Percentiles rank a stretch among this genome's conserved stretches.
phyloP scores from a whole-genome alignment of 2,113 vertebrate genomes.

The Hippocampus abdominalis region DNA sequence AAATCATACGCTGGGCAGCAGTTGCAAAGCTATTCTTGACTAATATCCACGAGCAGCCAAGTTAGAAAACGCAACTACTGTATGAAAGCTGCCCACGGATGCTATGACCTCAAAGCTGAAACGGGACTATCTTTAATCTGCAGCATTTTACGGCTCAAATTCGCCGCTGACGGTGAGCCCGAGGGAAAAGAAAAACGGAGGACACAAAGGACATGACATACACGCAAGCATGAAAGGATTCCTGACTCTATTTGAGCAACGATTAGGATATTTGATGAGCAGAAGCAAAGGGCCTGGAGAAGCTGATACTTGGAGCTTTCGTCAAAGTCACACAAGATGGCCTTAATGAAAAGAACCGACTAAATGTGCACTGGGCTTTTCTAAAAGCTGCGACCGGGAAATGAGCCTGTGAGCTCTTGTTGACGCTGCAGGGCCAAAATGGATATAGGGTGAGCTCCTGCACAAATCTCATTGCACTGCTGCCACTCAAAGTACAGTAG shows the following conservation, averaged over 20 bases:
- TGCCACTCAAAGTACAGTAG: not conserved
- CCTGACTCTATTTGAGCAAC: not conserved
- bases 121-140: not conserved
- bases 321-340: slow-evolving; percentile 1
- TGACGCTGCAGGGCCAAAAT: not conserved
- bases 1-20: slow-evolving; percentile 1
- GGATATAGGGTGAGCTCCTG: slow-evolving; percentile 6
- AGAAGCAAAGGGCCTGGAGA: not conserved
- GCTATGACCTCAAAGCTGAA: not conserved
- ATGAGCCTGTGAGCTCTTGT: slow-evolving; percentile 19
- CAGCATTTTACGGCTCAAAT: not conserved
- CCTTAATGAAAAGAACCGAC: slow-evolving; percentile 12
- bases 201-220: not conserved
- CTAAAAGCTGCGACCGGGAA: slow-evolving; percentile 13
- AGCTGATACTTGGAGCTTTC: slow-evolving; percentile 1
- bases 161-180: not conserved
- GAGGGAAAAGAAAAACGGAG: not conserved
- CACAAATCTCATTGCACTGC: slow-evolving; percentile 1
- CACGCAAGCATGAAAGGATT: not conserved
- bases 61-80: not conserved
- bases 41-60: too few relatives aligned
- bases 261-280: not conserved
- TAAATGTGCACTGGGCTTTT: slow-evolving; percentile 6
- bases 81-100: not conserved
- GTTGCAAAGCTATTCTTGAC: too few relatives aligned